Percentiles rank a stretch among this genome's conserved stretches.
Conservation (phyloP, 1,140 invertebrate genomes). For the Laupala kohalensis region DNA sequence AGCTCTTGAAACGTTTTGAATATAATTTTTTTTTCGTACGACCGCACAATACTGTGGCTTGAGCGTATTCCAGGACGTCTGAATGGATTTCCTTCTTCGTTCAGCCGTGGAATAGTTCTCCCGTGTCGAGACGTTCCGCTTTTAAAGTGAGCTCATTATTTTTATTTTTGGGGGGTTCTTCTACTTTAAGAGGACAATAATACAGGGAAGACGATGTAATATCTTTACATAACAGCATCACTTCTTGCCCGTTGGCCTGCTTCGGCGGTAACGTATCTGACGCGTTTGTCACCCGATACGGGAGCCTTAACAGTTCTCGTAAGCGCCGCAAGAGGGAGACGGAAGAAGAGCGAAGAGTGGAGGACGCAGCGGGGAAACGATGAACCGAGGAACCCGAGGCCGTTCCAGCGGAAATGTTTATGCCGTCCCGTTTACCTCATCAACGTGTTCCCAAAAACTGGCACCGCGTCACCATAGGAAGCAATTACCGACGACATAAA, state of each 20-base stretch:
- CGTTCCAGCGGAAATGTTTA: slow-evolving; percentile 1
- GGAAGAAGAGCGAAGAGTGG: not conserved
- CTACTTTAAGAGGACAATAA: not conserved
- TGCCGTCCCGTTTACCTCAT: slow-evolving; percentile 5
- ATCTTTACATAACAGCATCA: not conserved
- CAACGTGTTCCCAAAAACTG: slow-evolving; percentile 9
- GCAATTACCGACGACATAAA: slow-evolving; percentile 12
- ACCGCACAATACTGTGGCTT: not conserved
- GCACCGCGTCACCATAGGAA: slow-evolving; percentile 10
- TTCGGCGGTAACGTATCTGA: not conserved
- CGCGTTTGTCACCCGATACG: not conserved
- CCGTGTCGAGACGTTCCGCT: not conserved
- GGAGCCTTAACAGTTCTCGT: not conserved
- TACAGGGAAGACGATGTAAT: not conserved
- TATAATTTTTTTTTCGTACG: not conserved
- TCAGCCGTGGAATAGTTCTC: not conserved
- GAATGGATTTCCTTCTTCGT: not conserved
- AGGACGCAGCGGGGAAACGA: not conserved
- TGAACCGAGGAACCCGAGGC: not conserved
- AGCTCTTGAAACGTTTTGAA: not conserved
- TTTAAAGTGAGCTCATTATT: not conserved
- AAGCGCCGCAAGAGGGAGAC: not conserved
- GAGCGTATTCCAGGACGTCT: not conserved
- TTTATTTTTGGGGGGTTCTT: not conserved
- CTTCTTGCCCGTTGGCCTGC: not conserved